Evolutionary conservation across 2,888 invertebrate species (phyloP), one percentile per base, ranked within the genome.

Genomic region (Hypomecis punctinalis): DNA sequence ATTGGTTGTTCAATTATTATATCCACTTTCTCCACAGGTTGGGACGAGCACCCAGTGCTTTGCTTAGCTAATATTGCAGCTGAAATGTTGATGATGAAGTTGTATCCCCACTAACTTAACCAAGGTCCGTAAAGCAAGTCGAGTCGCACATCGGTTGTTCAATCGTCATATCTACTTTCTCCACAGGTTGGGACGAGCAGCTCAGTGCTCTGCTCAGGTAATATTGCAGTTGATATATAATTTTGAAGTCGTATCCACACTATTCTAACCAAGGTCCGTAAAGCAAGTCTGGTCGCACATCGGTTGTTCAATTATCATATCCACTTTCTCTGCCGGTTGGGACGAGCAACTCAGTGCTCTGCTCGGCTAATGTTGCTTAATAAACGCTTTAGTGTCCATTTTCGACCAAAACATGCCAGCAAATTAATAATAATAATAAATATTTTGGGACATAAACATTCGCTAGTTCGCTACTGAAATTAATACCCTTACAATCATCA

Each of bases 121-220:
- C 54, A 51, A 65, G 60, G 66, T 67, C 72, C 75, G 79, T 70
- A 57, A 60, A 69, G 66, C 79, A 71, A 70, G 76, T 76, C 75
- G 74, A 73, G 90, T 88, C 87, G 86, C 86, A 88, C 88, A 85
- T 85, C 86, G 86, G 72, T 75, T 84, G 81, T 85, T 87, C 91
- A 91, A 91, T 93, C 91, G 92, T 86, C 92, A 92, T 91, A 92
- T 90, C 92, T 83, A 93, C 92, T 92, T 92, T 92, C 92, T 88
- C 92, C 64, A 69, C 68, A 68, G 77, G 83, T 84, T 82, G 63
- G 68, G 67, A 61, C 55, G 63, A 53, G 58, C 61, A 55, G 48
- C 59, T 46, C 57, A 35, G 61, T 45, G 56, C 71, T 57, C 55
- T 68, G 69, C 67, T 71, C 42, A 67, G n/a, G n/a, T n/a, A n/a